These are phyloP conservation scores for Mechanitis messenoides DNA, from an alignment of 2,888 invertebrate species.

Conservation along the genomic window DNA sequence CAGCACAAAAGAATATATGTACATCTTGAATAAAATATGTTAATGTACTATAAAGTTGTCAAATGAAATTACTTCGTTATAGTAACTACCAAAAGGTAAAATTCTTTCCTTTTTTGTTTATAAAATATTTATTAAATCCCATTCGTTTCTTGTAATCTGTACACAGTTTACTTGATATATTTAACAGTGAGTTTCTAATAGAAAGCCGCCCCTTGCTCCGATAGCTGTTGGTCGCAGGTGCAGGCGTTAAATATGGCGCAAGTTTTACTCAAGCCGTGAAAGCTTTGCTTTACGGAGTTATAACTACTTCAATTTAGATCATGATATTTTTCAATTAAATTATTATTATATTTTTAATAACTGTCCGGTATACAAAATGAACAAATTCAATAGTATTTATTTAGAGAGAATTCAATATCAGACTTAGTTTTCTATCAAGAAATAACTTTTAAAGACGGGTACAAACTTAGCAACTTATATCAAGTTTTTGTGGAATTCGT, in stretches of 20 bases:
- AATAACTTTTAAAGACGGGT: constrained; percentile 16
- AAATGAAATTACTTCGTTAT: too few species aligned
- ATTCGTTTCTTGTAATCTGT: neutral
- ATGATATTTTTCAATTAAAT: too few species aligned
- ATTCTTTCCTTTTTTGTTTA: too few species aligned
- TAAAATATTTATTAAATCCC: too few species aligned
- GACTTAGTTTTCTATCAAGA: constrained; percentile 11
- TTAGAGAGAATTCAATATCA: constrained; percentile 2
- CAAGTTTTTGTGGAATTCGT: constrained; percentile 31
- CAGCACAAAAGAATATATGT: neutral
- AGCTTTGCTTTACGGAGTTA: constrained; percentile 14
- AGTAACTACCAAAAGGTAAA: too few species aligned
- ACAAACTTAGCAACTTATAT: constrained; percentile 21
- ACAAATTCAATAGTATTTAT: too few species aligned
- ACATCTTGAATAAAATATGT: neutral
- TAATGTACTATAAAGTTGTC: neutral
- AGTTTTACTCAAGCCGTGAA: constrained; percentile 11
- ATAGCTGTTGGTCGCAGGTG: constrained; percentile 38
- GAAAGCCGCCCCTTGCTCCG: constrained; percentile 47
- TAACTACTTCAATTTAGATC: too few species aligned
- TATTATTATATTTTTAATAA: too few species aligned
- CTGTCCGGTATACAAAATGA: neutral
- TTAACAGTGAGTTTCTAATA: constrained; percentile 42
- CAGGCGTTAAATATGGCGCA: constrained; percentile 16
- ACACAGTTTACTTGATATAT: constrained; percentile 1